These are phyloP conservation scores for Drosophila mayaguana DNA, from an alignment of 2,888 invertebrate genomes.

Conservation along the genomic window DNA sequence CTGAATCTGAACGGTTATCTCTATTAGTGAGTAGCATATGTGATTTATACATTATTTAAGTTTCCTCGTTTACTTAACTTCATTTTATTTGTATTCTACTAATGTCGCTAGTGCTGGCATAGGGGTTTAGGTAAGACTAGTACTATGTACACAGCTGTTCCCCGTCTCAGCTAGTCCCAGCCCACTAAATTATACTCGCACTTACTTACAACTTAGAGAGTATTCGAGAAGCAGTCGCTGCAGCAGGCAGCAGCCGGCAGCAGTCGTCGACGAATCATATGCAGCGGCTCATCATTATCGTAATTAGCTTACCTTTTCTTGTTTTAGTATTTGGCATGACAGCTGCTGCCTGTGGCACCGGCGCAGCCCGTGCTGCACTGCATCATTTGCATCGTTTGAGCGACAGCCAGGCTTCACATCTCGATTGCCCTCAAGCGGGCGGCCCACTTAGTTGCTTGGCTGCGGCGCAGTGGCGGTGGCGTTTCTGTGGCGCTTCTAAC, in stretches of 20 bases:
- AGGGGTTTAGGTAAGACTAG: conserved; percentile 37
- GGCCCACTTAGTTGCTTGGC: conserved; percentile 63
- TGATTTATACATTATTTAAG: conserved; percentile 4
- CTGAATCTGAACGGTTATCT: neutral
- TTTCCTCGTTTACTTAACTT: neutral
- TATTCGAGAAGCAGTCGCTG: conserved; percentile 41
- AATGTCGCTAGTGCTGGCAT: conserved; percentile 42
- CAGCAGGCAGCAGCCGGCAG: conserved; percentile 7
- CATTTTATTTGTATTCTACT: conserved; percentile 23
- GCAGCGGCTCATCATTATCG: conserved; percentile 52
- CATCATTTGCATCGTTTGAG: conserved; percentile 68
- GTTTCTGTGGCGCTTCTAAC: conserved; percentile 60
- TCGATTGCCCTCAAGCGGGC: conserved; percentile 60
- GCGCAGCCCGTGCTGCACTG: conserved; percentile 23
- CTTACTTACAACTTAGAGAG: conserved; percentile 64
- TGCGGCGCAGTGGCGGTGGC: conserved; percentile 71
- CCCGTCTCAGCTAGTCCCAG: conserved; percentile 51
- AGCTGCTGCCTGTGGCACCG: neutral
- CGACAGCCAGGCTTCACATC: conserved; percentile 54
- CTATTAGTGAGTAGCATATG: conserved; percentile 4
- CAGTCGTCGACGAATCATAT: conserved; percentile 1
- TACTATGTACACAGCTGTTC: conserved; percentile 66
- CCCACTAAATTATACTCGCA: conserved; percentile 67
- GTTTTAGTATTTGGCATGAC: conserved; percentile 10
- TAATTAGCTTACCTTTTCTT: conserved; percentile 56